Conservation (phyloP, 2,888 invertebrate species). For the Deroplatys truncata region DNA sequence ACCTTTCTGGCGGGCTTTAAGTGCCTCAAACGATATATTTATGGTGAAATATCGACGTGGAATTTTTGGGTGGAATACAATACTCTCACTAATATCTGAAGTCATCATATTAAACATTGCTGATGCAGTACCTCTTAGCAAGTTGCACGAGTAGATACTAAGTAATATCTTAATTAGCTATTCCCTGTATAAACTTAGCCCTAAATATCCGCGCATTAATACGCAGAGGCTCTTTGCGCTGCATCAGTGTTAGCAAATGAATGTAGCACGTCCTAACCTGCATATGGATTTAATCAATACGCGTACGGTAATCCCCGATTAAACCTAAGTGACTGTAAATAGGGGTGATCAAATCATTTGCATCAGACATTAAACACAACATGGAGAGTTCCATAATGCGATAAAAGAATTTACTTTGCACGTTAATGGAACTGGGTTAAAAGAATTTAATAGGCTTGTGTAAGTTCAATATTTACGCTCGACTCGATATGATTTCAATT, state of each 20-base stretch:
- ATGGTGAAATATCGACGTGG: no score
- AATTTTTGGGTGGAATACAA: no score
- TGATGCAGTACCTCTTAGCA: no score
- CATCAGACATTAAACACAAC: background rate
- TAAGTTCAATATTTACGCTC: background rate
- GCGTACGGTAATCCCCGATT: background rate
- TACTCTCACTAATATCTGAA: no score
- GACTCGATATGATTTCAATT: background rate
- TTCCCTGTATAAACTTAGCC: no score
- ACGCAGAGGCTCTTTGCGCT: background rate
- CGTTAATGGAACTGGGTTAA: background rate
- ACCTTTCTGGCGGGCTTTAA: no score
- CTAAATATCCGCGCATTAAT: no score
- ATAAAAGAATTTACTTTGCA: background rate
- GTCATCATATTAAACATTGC: no score
- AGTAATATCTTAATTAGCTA: no score
- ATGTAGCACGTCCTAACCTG: background rate
- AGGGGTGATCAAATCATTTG: background rate
- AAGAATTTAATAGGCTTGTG: background rate
- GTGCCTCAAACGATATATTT: no score
- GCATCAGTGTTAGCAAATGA: background rate
- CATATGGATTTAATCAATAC: background rate
- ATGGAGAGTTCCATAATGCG: background rate
- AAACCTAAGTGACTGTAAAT: background rate
- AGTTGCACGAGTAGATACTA: no score